A percentile compares a stretch with the other conserved stretches of the same genome.
These are phyloP conservation scores for Abscondita cerata DNA, from an alignment of 2,888 invertebrate species.

Conservation along the genomic window DNA sequence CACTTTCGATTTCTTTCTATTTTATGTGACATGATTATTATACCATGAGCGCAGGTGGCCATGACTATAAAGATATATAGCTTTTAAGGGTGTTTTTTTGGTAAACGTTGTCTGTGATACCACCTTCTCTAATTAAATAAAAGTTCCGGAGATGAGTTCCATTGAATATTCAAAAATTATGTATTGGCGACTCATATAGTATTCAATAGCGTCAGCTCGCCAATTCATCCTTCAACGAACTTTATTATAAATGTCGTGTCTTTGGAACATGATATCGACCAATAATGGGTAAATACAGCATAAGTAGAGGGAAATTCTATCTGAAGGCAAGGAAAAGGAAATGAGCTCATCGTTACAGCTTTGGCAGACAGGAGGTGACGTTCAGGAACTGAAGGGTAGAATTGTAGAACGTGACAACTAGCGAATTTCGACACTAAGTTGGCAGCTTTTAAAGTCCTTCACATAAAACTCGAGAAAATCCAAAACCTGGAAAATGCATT, in stretches of 20 bases:
- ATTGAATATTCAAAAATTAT: no score
- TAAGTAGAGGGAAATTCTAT: constrained; percentile 42
- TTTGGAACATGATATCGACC: constrained; percentile 43
- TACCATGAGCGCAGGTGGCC: constrained; percentile 56
- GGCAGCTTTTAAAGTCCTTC: constrained; percentile 18
- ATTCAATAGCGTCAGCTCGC: no score
- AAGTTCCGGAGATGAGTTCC: no score
- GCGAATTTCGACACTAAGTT: constrained; percentile 28
- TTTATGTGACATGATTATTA: constrained; percentile 59
- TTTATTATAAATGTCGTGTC: constrained; percentile 23
- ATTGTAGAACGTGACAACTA: constrained; percentile 23
- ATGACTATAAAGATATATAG: constrained; percentile 48
- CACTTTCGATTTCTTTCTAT: constrained; percentile 55
- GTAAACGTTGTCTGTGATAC: no score
- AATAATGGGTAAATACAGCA: constrained; percentile 46
- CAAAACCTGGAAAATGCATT: neutral
- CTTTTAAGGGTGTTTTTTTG: no score
- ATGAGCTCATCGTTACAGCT: constrained; percentile 45
- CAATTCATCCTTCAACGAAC: no score
- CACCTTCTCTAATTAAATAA: no score
- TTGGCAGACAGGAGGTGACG: constrained; percentile 42
- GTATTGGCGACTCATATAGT: no score
- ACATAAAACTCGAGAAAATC: constrained; percentile 5
- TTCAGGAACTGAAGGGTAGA: constrained; percentile 39
- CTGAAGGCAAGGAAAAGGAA: constrained; percentile 46